Evolutionary conservation across 2,797 vertebrate species (phyloP), one percentile per base, ranked within the genome.

Genomic region (Myotis planiceps): DNA sequence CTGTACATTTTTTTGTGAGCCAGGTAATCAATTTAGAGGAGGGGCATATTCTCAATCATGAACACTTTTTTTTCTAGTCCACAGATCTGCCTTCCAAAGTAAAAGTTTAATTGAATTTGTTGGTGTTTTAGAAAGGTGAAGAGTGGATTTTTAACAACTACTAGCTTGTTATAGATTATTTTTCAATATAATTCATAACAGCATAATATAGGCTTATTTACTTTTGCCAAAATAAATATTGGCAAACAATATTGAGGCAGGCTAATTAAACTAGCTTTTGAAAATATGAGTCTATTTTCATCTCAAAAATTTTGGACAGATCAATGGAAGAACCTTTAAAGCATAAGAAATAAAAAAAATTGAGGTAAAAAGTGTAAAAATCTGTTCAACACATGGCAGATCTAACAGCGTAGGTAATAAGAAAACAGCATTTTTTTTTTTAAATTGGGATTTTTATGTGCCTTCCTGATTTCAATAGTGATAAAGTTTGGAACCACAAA

Each of bases 221-320:
- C 14, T 79, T 85, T 93, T 97, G 92, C 71, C 96, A 96, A 93
- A 88, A 82, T 93, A 95, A 97, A 94, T 92, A 69, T 15, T 90
- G 37, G 34, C 87, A 90, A 94, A 93, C 97, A 90, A 94, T 95
- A 81, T 51, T 66, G 39, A 97, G 89, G 21, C n/a, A 96, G 42
- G 1, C 34, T 76, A 88, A 93, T 96, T 98, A 97, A 12, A 1
- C 94, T 94, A 93, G 15, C 3, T 83, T 97, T 96, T 58, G 86
- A 96, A 95, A 92, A 32, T 23, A 39, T 7, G 7, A 95, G 13
- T 34, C 79, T 89, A 53, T 97, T 97, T 98, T 96, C 71, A 96
- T 18, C 88, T 96, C 9, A 66, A 63, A 88, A 76, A 29, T 13
- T 88, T 97, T 53, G 88, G 65, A 53, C 85, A 63, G 49, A 90